A percentile compares a stretch with the other conserved stretches of the same genome.
phyloP scores from a whole-genome alignment of 92 coral and sea anemone species.

The Porites lobata region DNA sequence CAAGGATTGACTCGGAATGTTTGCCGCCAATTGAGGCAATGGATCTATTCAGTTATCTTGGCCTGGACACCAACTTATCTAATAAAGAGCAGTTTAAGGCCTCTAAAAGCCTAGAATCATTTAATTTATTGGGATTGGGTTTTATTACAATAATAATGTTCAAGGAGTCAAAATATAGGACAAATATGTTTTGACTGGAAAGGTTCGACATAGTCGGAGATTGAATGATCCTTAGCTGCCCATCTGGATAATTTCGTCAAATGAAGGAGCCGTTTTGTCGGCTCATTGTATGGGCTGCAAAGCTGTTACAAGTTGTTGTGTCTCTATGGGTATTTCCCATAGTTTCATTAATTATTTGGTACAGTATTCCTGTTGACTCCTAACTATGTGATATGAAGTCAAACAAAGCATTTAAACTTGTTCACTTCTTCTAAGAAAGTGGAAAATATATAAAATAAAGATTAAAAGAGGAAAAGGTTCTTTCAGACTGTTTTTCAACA shows the following conservation, averaged over 20 bases:
- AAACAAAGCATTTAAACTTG: too few relatives aligned
- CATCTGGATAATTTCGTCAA: too few relatives aligned
- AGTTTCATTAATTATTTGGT: too few relatives aligned
- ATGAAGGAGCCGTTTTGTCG: not conserved
- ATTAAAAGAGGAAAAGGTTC: too few relatives aligned
- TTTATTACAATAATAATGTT: constrained; percentile 17
- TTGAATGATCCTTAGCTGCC: too few relatives aligned
- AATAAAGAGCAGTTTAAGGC: constrained; percentile 45
- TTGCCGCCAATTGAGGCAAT: constrained; percentile 41
- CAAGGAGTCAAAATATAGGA: not conserved
- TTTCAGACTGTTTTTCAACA: too few relatives aligned
- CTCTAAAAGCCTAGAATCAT: constrained; percentile 34
- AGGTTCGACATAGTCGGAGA: constrained; percentile 6
- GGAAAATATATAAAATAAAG: too few relatives aligned
- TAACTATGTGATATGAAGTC: too few relatives aligned
- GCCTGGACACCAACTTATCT: constrained; percentile 24
- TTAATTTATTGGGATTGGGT: constrained; percentile 25
- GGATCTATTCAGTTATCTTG: constrained; percentile 28
- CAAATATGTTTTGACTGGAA: not conserved
- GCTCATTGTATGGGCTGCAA: constrained; percentile 31
- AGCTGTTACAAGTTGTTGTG: constrained; percentile 7
- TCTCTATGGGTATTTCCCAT: too few relatives aligned
- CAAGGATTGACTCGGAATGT: constrained; percentile 36
- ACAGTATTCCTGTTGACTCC: too few relatives aligned
- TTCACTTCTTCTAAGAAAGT: too few relatives aligned